Evolutionary conservation across 2,113 vertebrate genomes (phyloP).

Genomic region (Neofelis nebulosa): DNA sequence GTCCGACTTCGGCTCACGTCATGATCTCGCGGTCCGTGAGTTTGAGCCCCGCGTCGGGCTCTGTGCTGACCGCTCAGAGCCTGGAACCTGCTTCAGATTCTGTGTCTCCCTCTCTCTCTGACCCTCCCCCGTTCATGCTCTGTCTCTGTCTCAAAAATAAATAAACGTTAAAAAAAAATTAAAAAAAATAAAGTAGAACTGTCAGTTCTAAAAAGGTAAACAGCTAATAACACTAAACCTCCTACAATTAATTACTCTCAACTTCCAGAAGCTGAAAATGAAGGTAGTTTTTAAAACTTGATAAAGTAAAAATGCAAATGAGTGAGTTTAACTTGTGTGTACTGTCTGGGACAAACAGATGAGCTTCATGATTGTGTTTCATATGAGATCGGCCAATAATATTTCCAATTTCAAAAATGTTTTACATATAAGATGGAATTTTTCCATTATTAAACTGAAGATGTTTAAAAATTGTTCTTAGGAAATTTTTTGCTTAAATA

Average conservation of each 20-base stretch:
- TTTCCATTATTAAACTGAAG: not conserved
- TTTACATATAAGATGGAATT: not conserved
- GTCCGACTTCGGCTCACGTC: not conserved
- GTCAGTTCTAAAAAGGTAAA: not conserved
- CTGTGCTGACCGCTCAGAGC: too few relatives aligned
- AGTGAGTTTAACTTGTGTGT: not conserved
- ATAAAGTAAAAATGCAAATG: not conserved
- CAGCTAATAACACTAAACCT: not conserved
- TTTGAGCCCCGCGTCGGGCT: too few relatives aligned
- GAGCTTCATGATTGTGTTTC: slow-evolving; percentile 1
- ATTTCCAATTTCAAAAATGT: not conserved
- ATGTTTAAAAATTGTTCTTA: not conserved
- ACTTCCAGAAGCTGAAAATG: not conserved
- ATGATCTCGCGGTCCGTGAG: not conserved
- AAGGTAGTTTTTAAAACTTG: not conserved
- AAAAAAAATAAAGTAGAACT: not conserved
- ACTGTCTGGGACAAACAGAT: not conserved
- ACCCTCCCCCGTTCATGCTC: not conserved
- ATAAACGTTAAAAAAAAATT: not conserved
- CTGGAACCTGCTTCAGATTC: too few relatives aligned
- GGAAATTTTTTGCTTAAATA: not conserved
- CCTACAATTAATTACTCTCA: not conserved
- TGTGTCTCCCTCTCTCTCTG: too few relatives aligned
- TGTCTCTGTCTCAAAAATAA: not conserved
- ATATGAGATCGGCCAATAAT: not conserved